Evolutionary conservation across 2,113 vertebrate species (phyloP), one percentile per base, ranked within the genome.

Genomic region (Sigmodon hispidus): DNA sequence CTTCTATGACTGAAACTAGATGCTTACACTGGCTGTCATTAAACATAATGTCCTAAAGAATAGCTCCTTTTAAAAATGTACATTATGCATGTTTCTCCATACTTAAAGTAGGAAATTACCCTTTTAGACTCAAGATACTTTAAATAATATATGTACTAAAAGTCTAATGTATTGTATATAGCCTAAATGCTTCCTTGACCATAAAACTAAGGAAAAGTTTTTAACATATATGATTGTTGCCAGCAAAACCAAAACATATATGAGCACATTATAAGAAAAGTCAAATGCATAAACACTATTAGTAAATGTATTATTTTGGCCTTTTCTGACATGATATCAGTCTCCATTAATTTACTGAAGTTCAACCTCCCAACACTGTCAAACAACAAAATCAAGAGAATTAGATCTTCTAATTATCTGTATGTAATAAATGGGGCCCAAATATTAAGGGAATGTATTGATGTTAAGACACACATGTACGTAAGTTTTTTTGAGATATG

Each of bases 371-470:
- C 83, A 16, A 81, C 40, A 95, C 0, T 87, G 40, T 94, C 45
- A 87, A 87, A 89, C 24, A 57, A 69, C 72, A 94, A 94, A 48
- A 93, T 1, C 50, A 45, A 94, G 45, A 59, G 81, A 94, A 89
- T 36, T 63, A 75, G 5, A 87, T 91, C 45, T 91, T 55, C 70
- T 5, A 94, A 59, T 73, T 17, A 77, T 67, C 63, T 95, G 2
- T 29, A 77, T 95, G 2, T 29, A 77, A 75, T 34, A 81, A 45
- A 72, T 48, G 5, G 87, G 12, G 29, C 80, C 21, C 65, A 96
- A 59, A 76, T 40, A 91, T 16, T 16, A 34, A 96, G 59, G 26
- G n/a, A 93, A 72, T 40, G 26, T 61, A 93, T 9, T 89, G 31
- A 76, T n/a, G 26, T 67, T 73, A 73, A 95, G 48, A 70, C 26